A percentile compares a stretch with the other conserved stretches of the same genome.
phyloP scores from a whole-genome alignment of 2,888 invertebrate genomes.

The Caenorhabditis sp. region DNA sequence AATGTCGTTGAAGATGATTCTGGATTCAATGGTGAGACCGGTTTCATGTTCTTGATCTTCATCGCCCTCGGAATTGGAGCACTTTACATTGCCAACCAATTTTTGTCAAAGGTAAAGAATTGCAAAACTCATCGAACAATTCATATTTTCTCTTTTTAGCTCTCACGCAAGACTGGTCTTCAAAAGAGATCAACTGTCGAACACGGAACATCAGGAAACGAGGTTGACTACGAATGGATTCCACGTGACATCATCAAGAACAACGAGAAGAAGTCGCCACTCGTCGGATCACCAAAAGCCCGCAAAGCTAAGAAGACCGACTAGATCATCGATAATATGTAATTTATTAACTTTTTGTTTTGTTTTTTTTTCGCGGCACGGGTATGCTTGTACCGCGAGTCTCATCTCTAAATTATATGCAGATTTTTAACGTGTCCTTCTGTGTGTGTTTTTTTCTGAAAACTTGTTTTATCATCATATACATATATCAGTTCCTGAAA shows the following conservation, averaged over 20 bases:
- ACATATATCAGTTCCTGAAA: background rate
- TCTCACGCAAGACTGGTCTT: conserved; percentile 65
- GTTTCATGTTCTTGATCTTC: conserved; percentile 94
- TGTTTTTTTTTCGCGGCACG: conserved; percentile 28
- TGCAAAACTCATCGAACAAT: background rate
- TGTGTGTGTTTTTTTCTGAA: conserved; percentile 6
- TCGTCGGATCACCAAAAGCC: conserved; percentile 57
- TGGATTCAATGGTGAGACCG: conserved; percentile 95
- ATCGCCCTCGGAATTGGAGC: conserved; percentile 87
- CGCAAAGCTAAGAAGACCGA: conserved; percentile 60
- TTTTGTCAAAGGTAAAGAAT: conserved; percentile 68
- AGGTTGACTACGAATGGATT: conserved; percentile 98
- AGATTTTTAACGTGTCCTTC: background rate
- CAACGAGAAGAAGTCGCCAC: conserved; percentile 59
- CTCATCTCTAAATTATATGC: background rate
- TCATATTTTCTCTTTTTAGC: conserved; percentile 33
- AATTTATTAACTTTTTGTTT: conserved; percentile 26
- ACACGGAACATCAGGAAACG: conserved; percentile 86
- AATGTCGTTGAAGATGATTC: conserved; percentile 94
- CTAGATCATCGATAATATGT: conserved; percentile 33
- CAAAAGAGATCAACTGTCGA: conserved; percentile 74
- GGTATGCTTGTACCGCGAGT: conserved; percentile 37
- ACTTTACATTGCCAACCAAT: conserved; percentile 76
- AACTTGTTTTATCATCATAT: conserved; percentile 2
- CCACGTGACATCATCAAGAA: conserved; percentile 79